Evolutionary conservation across 2,113 vertebrate species (phyloP).

Genomic region (Cyphomyrus discorhynchus): DNA sequence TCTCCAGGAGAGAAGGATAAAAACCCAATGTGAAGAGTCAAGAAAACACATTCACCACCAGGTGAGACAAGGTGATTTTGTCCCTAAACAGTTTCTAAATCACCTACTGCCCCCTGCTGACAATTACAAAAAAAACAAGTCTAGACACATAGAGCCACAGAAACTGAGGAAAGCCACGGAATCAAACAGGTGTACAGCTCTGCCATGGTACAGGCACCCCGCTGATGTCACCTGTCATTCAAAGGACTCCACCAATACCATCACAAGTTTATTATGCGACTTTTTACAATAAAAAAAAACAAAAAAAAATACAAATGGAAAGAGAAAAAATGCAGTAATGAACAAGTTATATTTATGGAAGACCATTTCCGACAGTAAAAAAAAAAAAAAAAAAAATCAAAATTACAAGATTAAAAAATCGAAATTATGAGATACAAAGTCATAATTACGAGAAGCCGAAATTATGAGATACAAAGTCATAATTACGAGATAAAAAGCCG

Average conservation of each 20-base stretch:
- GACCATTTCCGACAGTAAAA: too few relatives aligned
- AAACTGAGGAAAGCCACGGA: neutral
- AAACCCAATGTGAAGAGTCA: neutral
- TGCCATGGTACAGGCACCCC: neutral
- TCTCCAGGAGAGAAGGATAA: neutral
- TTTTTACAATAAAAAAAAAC: constrained; percentile 83
- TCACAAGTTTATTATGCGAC: constrained; percentile 97
- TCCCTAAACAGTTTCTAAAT: neutral
- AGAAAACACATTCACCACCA: neutral
- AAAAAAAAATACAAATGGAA: constrained; percentile 59
- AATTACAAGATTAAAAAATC: too few relatives aligned
- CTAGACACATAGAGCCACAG: neutral
- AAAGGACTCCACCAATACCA: constrained; percentile 38
- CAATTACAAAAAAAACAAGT: neutral
- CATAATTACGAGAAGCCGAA: too few relatives aligned
- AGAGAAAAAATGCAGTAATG: constrained; percentile 74
- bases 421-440: too few relatives aligned
- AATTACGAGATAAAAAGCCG: too few relatives aligned
- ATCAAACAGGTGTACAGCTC: too few relatives aligned
- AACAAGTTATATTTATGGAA: constrained; percentile 62
- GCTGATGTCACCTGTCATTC: too few relatives aligned
- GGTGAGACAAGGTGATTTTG: neutral
- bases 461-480: too few relatives aligned
- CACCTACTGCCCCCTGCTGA: constrained; percentile 7
- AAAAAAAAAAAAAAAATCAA: too few relatives aligned